phyloP scores from a whole-genome alignment of 1,140 invertebrate species.

The Saccostrea cuccullata region DNA sequence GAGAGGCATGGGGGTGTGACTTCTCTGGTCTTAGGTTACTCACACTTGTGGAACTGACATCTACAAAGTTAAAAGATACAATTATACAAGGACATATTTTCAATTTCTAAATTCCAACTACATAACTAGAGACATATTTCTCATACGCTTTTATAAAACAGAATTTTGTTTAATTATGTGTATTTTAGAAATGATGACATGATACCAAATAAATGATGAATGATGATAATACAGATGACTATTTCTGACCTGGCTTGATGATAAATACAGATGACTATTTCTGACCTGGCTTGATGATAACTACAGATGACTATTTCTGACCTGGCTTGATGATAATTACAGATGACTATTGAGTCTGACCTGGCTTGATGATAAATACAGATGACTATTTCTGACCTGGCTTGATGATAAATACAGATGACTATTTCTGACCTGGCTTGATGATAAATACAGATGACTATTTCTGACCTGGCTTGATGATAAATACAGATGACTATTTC shows the following conservation, averaged over 20 bases:
- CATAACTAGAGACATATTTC: too few relatives aligned
- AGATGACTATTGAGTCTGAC: background rate
- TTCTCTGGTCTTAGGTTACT: background rate
- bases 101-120: background rate
- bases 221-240: too few relatives aligned
- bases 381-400: background rate
- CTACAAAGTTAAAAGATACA: background rate
- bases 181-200: too few relatives aligned
- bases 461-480: conserved; percentile 42
- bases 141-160: too few relatives aligned
- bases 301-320: background rate
- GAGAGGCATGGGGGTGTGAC: background rate
- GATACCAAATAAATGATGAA: too few relatives aligned
- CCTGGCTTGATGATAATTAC: conserved; percentile 39
- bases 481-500: background rate
- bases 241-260: conserved; percentile 41
- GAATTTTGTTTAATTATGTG: too few relatives aligned
- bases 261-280: background rate
- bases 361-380: conserved; percentile 36
- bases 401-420: conserved; percentile 29
- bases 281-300: conserved; percentile 42
- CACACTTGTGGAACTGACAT: background rate
- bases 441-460: background rate
- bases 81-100: background rate
- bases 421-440: conserved; percentile 36